Evolutionary conservation across 2,888 invertebrate genomes (phyloP), one percentile per base, ranked within the genome.

Genomic region (Hipparchia semele): DNA sequence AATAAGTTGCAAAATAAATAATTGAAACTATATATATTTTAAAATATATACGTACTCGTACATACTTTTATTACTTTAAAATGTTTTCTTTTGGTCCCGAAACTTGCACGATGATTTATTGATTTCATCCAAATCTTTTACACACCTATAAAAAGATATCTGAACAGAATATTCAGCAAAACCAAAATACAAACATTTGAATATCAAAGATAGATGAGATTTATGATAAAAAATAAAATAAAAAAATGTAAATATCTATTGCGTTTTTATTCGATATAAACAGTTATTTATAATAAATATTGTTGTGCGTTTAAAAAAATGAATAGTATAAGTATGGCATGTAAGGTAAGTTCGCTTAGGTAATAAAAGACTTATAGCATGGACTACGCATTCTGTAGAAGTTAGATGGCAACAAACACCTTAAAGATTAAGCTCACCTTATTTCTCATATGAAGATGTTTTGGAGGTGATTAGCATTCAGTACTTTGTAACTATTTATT

Each of bases 21-120:
- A 56, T 13, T 13, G n/a, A 56, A n/a, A 56, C 56, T 56, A 9
- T 10, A 1, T 23, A 23, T 23, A 23, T 10, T 3, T 53, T 2
- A 7, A 13, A 58, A 58, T 58, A 2, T 58, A 13, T 58, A 49
- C 6, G 49, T 49, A 49, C 39, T 39, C 1, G 49, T 49, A 49
- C 49, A 1, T 49, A 49, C 49, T 49, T 7, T 49, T 49, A 7
- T 8, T 54, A 12, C 23, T 23, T 54, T 61, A 58, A 33, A 39
- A 60, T 64, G 33, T 6, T 61, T 75, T 39, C 83, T 83, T 86
- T 91, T 90, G 91, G 90, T 90, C 91, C 90, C 87, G 84, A 82
- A 84, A 84, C 86, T 86, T 86, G 82, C 86, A 80, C 81, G 68
- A 70, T 71, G 49, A 65, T 65, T 10, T 62, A 65, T 68, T 67